These are phyloP conservation scores for Drosophila truncata DNA, from an alignment of 1,140 invertebrate genomes.

Conservation along the genomic window DNA sequence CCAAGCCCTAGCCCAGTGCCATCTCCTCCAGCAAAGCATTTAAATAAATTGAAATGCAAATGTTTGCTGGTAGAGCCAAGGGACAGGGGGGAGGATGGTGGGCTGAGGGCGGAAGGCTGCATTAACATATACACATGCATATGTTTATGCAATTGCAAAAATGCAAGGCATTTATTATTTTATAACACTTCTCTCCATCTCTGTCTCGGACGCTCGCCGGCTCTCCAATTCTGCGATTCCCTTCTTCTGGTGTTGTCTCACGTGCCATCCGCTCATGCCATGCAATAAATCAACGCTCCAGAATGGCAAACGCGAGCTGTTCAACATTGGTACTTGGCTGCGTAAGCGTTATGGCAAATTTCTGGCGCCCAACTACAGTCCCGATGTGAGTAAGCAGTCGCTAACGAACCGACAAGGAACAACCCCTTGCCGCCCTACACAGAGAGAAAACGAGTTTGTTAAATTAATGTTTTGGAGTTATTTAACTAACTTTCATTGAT, in stretches of 20 bases:
- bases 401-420: conserved; percentile 62
- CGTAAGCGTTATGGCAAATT: conserved; percentile 88
- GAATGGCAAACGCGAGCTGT: conserved; percentile 89
- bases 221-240: conserved; percentile 11
- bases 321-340: conserved; percentile 88
- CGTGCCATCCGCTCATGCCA: conserved; percentile 67
- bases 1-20: conserved; percentile 21
- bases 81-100: background rate
- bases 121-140: conserved; percentile 83
- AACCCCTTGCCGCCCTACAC: conserved; percentile 9
- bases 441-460: conserved; percentile 18
- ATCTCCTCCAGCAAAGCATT: conserved; percentile 65
- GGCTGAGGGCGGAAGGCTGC: conserved; percentile 27
- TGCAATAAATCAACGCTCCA: conserved; percentile 85
- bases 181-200: conserved; percentile 67
- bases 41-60: conserved; percentile 84
- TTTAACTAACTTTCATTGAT: no score
- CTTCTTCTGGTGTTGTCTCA: conserved; percentile 56
- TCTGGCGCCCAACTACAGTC: conserved; percentile 87
- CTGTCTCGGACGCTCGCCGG: conserved; percentile 20
- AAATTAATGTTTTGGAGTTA: no score
- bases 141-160: conserved; percentile 83
- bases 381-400: conserved; percentile 86
- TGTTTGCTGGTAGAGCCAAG: conserved; percentile 43
- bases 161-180: conserved; percentile 83